These are phyloP conservation scores for Catharus bicknelli DNA, from an alignment of 2,113 vertebrate species.

Conservation along the genomic window DNA sequence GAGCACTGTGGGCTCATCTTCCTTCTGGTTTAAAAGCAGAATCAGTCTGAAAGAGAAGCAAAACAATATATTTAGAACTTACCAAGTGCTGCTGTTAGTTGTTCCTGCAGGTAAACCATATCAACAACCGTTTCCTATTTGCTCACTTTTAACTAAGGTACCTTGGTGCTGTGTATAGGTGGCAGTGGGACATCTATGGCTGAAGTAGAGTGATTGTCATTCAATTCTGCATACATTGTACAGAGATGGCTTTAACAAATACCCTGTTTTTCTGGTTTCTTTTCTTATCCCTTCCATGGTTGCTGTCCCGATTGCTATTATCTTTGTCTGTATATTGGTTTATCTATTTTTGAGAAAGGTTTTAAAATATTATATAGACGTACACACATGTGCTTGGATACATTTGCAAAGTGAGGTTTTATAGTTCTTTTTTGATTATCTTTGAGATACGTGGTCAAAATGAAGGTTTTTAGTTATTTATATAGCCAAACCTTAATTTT, in stretches of 20 bases:
- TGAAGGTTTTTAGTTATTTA: background rate
- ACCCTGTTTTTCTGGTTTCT: background rate
- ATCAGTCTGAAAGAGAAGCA: background rate
- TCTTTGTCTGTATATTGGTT: no score
- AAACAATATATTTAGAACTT: background rate
- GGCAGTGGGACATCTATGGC: background rate
- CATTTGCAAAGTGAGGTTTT: background rate
- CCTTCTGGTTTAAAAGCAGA: slow-evolving; percentile 7
- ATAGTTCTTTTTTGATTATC: background rate
- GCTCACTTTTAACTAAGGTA: no score
- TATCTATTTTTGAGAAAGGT: background rate
- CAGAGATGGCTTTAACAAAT: background rate
- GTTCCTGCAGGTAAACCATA: background rate
- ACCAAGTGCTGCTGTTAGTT: background rate
- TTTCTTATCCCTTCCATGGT: background rate
- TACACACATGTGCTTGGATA: background rate
- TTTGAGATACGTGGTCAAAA: background rate
- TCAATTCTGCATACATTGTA: background rate
- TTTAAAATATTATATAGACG: background rate
- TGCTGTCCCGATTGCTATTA: background rate
- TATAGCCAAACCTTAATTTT: background rate
- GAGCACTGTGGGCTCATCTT: background rate
- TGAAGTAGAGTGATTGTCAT: background rate
- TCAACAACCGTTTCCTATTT: background rate
- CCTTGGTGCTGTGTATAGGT: background rate